Evolutionary conservation across 1,140 invertebrate species (phyloP).

Genomic region (Cotesia chilonis): DNA sequence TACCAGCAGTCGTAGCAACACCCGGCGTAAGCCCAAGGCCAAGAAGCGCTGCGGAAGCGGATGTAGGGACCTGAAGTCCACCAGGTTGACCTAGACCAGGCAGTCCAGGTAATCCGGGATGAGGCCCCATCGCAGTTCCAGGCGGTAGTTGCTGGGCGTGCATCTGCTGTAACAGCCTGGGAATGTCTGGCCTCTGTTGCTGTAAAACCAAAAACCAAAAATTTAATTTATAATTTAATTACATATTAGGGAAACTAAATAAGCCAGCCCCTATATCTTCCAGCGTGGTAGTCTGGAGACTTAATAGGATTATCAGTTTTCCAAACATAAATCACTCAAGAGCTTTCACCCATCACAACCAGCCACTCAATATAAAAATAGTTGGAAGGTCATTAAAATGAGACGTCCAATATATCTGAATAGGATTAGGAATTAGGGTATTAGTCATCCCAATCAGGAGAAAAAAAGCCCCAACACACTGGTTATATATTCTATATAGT

Average conservation of each 20-base stretch:
- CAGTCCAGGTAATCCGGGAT: conserved; percentile 65
- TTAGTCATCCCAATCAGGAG: too few species aligned
- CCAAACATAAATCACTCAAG: too few species aligned
- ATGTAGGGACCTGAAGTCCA: conserved; percentile 64
- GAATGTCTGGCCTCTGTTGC: conserved; percentile 82
- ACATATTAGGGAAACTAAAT: neutral
- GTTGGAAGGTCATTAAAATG: too few species aligned
- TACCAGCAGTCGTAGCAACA: conserved; percentile 66
- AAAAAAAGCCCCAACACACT: too few species aligned
- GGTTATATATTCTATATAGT: too few species aligned
- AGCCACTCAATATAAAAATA: too few species aligned
- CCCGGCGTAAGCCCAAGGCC: conserved; percentile 67
- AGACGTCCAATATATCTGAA: too few species aligned
- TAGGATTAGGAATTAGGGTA: too few species aligned
- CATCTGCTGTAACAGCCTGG: conserved; percentile 86
- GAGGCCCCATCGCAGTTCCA: conserved; percentile 75
- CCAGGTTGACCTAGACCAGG: conserved; percentile 61
- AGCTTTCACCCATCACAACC: too few species aligned
- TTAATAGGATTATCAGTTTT: too few species aligned
- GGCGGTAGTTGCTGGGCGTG: conserved; percentile 86
- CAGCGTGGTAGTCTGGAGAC: too few species aligned
- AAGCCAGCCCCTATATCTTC: neutral
- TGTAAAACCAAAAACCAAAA: conserved; percentile 72
- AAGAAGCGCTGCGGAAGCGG: conserved; percentile 58
- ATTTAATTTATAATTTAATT: neutral